Conservation (phyloP, 2,888 invertebrate genomes). For the Drosophila neotestacea region DNA sequence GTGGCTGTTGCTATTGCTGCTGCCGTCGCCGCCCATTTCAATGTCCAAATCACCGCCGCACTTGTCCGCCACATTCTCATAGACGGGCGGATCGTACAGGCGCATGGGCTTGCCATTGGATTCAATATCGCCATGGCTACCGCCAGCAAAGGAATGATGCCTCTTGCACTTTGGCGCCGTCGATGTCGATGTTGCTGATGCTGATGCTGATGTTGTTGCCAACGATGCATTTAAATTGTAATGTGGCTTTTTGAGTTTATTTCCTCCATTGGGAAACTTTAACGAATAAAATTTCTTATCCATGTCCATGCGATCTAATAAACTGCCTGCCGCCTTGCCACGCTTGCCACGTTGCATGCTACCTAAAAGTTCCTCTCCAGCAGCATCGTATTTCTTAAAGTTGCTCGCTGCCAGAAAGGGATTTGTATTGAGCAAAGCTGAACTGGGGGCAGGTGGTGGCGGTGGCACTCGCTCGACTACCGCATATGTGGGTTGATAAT, state of each 20-base stretch:
- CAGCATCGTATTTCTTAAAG: conserved; percentile 82
- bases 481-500: conserved; percentile 81
- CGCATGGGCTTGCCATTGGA: conserved; percentile 76
- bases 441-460: conserved; percentile 49
- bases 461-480: conserved; percentile 75
- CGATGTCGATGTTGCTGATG: conserved; percentile 11
- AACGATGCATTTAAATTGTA: conserved; percentile 57
- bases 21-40: conserved; percentile 59
- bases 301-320: conserved; percentile 68
- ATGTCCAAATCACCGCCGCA: conserved; percentile 63
- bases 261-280: conserved; percentile 74
- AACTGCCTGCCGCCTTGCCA: conserved; percentile 32
- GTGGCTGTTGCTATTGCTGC: conserved; percentile 43
- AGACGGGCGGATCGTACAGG: conserved; percentile 85
- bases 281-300: conserved; percentile 85
- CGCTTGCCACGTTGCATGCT: conserved; percentile 56
- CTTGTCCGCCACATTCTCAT: conserved; percentile 89
- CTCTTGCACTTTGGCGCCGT: conserved; percentile 81
- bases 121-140: conserved; percentile 84
- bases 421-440: conserved; percentile 75
- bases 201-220: conserved; percentile 48
- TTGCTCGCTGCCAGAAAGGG: conserved; percentile 83
- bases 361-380: conserved; percentile 52
- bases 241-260: conserved; percentile 52
- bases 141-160: conserved; percentile 85